Evolutionary conservation across 2,888 invertebrate genomes (phyloP), one percentile per base, ranked within the genome.

Genomic region (Drosophila diplacantha): DNA sequence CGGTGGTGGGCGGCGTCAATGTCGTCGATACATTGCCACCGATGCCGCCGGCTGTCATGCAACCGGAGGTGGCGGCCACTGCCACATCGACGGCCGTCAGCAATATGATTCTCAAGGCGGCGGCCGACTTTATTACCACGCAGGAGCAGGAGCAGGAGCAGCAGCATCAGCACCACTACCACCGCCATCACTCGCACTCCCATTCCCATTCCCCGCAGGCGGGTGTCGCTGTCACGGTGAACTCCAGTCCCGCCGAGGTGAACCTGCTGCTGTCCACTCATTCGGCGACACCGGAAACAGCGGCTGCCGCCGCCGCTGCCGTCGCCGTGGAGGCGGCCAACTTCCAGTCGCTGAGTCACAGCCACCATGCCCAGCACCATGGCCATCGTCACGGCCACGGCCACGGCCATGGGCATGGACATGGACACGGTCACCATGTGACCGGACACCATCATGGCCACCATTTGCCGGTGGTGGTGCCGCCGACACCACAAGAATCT

Each of bases 101-200:
- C 66, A 92, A 92, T n/a, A 93, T 94, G 91, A 91, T 94, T 43
- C 89, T 94, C 54, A 93, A 93, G 84, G 94, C 94, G 7, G 93
- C 93, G 0, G 93, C 92, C 0, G 93, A 93, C 87, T 91, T 93
- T 74, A 89, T 93, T 14, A 92, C 92, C 46, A 92, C 93, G 0
- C 90, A 90, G 88, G 88, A 90, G 53, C 90, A 91, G 35, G 91
- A 91, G 26, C 91, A 90, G 76, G 92, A 46, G 20, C 44, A 46
- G 44, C 91, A 90, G 77, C 92, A 41, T 41, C 41, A 90, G 77
- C 92, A 41, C 26, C 41, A 41, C 9, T n/a, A 90, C 79, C 80
- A 86, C 14, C 79, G 83, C 5, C 83, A 81, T 11, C 59, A 59
- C 43, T 16, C 34, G 22, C 58, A 58, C 18, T 43, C 73, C 0